phyloP scores from a whole-genome alignment of 2,113 vertebrate genomes.

The zebrafish (Danio rerio) region DNA sequence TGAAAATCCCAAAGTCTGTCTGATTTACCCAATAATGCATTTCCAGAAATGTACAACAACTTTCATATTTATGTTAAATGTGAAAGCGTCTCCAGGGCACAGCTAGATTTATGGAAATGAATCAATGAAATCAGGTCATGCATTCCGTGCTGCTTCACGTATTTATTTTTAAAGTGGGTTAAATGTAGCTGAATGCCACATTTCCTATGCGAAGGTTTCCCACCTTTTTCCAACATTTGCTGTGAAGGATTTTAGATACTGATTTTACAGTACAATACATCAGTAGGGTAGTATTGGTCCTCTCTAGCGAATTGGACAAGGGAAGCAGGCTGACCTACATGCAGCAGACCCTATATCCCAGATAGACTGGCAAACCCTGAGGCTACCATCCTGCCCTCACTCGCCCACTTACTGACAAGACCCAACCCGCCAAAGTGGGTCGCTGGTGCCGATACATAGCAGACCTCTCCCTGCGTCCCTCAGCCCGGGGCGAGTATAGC shows the following conservation, averaged over 20 bases:
- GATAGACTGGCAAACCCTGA: slow-evolving; percentile 65
- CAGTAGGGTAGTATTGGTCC: slow-evolving; percentile 20
- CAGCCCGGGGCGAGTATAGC: slow-evolving; percentile 16
- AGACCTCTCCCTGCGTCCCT: slow-evolving; percentile 26
- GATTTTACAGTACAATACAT: not conserved
- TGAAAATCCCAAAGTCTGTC: not conserved
- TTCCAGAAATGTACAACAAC: too few species aligned
- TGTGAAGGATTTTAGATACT: not conserved
- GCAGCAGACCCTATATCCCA: slow-evolving; percentile 70
- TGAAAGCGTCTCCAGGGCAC: not conserved
- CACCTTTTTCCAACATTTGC: not conserved
- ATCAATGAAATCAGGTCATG: slow-evolving; percentile 3
- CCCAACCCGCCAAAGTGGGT: slow-evolving; percentile 65
- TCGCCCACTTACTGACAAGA: slow-evolving; percentile 50
- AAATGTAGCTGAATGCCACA: not conserved
- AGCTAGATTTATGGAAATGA: not conserved
- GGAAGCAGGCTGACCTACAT: slow-evolving; percentile 75
- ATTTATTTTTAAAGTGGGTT: slow-evolving; percentile 4
- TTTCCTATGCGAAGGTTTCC: not conserved
- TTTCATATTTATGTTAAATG: not conserved
- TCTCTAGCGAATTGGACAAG: slow-evolving; percentile 24
- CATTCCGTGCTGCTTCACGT: not conserved
- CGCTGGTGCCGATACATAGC: slow-evolving; percentile 41
- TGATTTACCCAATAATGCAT: too few species aligned
- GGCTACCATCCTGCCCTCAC: slow-evolving; percentile 66